Evolutionary conservation across 1,140 invertebrate species (phyloP), one percentile per base, ranked within the genome.

Genomic region (Calycopis cecrops): DNA sequence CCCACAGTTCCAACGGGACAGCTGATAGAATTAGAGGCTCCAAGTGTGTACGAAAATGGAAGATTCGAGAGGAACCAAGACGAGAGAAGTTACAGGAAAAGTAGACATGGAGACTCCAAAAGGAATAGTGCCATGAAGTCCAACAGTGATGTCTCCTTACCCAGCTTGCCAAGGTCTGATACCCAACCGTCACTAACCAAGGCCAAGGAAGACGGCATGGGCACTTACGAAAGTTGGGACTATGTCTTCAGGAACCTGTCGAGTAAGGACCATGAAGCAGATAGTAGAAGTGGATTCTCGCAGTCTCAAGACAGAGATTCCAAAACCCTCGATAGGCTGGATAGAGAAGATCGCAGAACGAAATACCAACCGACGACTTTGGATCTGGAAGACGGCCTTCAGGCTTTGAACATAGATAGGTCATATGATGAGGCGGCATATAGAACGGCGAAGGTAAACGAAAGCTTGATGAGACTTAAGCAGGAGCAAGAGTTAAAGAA

Each of bases 201-300:
- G 78, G 89, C 79, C 2, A 86, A 73, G 35, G 87, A 89, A 58
- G 90, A 91, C 55, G 91, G 90, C 3, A 90, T 91, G 62, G 91
- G 90, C 3, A 91, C 90, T 0, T 92, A 91, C 56, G 93, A 93
- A 57, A 91, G 90, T 48, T 95, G 94, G 93, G 92, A 94, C 70
- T 95, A 93, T 71, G 94, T 95, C 0, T 95, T 93, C 68, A 89
- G 91, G 60, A 93, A 93, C 77, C 79, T 95, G 3, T 92, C 94
- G 57, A 93, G 90, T 62, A 91, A 92, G 62, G 92, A 93, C 1
- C 93, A 94, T 63, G 91, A 90, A 2, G 91, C 89, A 3, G 91
- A 93, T 49, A 77, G 89, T 12, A 89, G 90, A 9, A 91, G 92
- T 76, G 76, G 93, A 28, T 81, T 92, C 35, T 89, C 86, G 4